Base-by-base conservation (phyloP, 1,140 invertebrate genomes). In the Penaeus japonicus region DNA sequence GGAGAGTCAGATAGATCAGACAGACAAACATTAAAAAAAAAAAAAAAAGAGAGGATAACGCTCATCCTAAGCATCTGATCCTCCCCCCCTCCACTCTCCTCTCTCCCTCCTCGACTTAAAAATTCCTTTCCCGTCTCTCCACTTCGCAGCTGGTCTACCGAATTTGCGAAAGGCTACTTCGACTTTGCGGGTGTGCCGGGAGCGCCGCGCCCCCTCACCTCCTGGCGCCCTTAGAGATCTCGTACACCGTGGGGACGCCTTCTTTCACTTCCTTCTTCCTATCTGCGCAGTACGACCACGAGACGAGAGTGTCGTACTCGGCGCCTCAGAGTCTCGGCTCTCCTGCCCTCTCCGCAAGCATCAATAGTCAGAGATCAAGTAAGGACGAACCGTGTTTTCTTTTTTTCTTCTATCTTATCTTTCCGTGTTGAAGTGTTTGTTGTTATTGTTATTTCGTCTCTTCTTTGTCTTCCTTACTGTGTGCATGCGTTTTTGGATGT, bases 101-200 rank as follows among this genome's bases (percentile, higher is more conserved):
- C n/a, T 54, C 24, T 55, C 78, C 10, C 53, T 17, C 47, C 4
- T 27, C 5, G 17, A 35, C 2, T 55, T 59, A 57, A 7, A 22
- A 55, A 81, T 30, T 47, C 47, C 59, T 1, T 18, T 15, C 32
- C 24, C 39, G 10, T 15, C 0, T 54, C 20, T 22, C 18, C 89
- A 78, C 84, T 89, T 93, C 93, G 27, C 92, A 97, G 96, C 94
- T 96, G 81, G 92, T 97, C 22, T 96, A 96, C 92, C 93, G 94
- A 54, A 93, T 96, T 77, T 97, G 96, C 91, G 96, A 97, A 91
- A 93, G 96, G 77, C 94, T 97, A 24, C 93, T 97, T 1, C 94
- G 95, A 90, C 92, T 96, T 0, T 96, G 95, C 90, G 91, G 90
- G 4, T 90, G 90, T 73, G 87, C 82, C n/a, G 79, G 89, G 27